These are phyloP conservation scores for Ameiurus melas DNA, from an alignment of 2,113 vertebrate genomes.

Conservation along the genomic window DNA sequence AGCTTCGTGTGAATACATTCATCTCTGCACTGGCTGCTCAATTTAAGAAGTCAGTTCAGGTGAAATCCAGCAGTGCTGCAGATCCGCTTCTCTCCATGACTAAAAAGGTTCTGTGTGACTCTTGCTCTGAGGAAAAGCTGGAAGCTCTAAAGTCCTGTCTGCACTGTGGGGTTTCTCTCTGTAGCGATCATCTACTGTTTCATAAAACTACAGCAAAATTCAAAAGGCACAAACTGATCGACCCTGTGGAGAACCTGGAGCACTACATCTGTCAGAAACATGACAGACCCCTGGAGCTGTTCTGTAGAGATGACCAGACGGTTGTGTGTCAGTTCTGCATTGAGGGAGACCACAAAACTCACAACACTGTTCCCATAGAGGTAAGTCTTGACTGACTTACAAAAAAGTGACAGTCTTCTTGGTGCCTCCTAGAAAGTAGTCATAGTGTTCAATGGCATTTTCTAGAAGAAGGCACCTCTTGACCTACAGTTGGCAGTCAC, in stretches of 20 bases:
- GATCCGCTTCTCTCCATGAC: not conserved
- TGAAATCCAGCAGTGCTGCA: not conserved
- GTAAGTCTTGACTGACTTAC: not conserved
- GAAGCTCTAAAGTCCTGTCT: not conserved
- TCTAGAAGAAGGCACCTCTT: no score
- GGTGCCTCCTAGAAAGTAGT: no score
- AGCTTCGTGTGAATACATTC: not conserved
- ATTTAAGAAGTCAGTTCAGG: not conserved
- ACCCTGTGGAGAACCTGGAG: no score
- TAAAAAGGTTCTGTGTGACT: not conserved
- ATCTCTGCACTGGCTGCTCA: not conserved
- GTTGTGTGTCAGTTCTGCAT: not conserved
- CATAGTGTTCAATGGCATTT: no score
- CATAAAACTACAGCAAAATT: not conserved
- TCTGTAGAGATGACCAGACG: not conserved
- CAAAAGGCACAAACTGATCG: not conserved
- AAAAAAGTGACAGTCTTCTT: no score
- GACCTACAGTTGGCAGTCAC: no score
- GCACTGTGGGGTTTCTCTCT: not conserved
- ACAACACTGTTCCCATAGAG: not conserved
- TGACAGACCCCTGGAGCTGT: no score
- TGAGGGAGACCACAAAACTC: not conserved
- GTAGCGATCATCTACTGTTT: not conserved
- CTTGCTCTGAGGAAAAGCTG: not conserved
- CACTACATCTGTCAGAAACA: no score